Base-by-base conservation (phyloP, 2,113 vertebrate species). In the Regulus satrapa region DNA sequence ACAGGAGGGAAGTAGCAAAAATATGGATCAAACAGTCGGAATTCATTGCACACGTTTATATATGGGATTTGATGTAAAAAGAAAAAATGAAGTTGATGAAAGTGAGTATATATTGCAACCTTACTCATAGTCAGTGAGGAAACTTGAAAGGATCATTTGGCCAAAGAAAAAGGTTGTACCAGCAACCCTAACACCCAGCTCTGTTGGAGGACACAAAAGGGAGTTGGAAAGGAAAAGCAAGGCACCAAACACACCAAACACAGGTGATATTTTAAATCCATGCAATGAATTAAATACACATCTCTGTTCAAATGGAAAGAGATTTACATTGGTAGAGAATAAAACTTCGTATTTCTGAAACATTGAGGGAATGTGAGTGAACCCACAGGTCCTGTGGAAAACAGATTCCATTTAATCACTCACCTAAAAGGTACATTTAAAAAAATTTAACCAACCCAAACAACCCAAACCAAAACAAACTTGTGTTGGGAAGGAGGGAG, bases 341-440 rank as follows among this genome's bases (percentile, higher is more conserved):
- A 75, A 63, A 87, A 32, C 11, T 78, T 63, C 9, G 8, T 25
- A 20, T 34, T 83, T 81, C 61, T 69, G 36, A n/a, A n/a, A n/a
- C n/a, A n/a, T 94, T 46, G 64, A 78, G 18, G 40, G 45, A 71
- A 81, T 0, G 0, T n/a, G 46, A 38, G 0, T n/a, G 46, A 38
- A 59, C 36, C n/a, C 69, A 72, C 12, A 26, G 25, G 48, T 31
- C 9, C 32, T 80, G 24, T 32, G 56, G 61, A 38, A 91, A 85
- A 40, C 13, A 69, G 8, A 9, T 61, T 94, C 4, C 8, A 32
- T 85, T 49, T 76, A 82, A 82, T 28, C 20, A 56, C 40, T 84
- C 26, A n/a, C 32, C 82, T 41, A 28, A 64, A 77, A 89, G 48
- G 17, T 14, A 48, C 14, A 18, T 58, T 85, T 31, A 61, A 61